These are phyloP conservation scores for Drosophila mojavensis DNA, from an alignment of 1,140 invertebrate species.

Conservation along the genomic window DNA sequence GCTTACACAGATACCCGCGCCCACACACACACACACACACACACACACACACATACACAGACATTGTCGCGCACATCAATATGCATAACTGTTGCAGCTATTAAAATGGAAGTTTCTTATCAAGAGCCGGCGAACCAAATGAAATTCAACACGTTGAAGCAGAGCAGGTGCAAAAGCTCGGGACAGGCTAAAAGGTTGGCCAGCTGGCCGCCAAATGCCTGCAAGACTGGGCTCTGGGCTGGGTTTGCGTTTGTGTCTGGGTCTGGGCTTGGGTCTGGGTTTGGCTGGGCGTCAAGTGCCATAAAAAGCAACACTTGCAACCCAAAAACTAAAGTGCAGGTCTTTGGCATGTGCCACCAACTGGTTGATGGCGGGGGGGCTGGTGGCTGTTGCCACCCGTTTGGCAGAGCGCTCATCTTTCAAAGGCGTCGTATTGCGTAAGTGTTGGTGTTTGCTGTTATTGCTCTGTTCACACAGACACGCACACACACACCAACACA, in stretches of 20 bases:
- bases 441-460: constrained; percentile 63
- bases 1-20: too few relatives aligned
- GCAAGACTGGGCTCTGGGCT: not conserved
- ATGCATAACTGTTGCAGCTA: constrained; percentile 60
- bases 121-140: constrained; percentile 57
- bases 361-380: not conserved
- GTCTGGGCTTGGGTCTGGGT: constrained; percentile 1
- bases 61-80: constrained; percentile 22
- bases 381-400: constrained; percentile 32
- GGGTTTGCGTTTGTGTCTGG: not conserved
- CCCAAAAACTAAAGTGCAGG: constrained; percentile 78
- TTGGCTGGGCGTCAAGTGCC: constrained; percentile 77
- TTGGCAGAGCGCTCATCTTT: constrained; percentile 68
- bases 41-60: not conserved
- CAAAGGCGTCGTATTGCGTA: constrained; percentile 69
- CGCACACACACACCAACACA: constrained; percentile 7
- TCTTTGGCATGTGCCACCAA: constrained; percentile 41
- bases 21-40: too few relatives aligned
- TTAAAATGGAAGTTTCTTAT: constrained; percentile 74
- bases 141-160: constrained; percentile 52
- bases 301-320: constrained; percentile 81
- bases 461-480: constrained; percentile 24
- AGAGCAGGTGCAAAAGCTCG: constrained; percentile 47
- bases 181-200: constrained; percentile 3
- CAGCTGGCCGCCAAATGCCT: constrained; percentile 25